Evolutionary conservation across 2,888 invertebrate genomes (phyloP), one percentile per base, ranked within the genome.

Genomic region (Spisula subtruncata): DNA sequence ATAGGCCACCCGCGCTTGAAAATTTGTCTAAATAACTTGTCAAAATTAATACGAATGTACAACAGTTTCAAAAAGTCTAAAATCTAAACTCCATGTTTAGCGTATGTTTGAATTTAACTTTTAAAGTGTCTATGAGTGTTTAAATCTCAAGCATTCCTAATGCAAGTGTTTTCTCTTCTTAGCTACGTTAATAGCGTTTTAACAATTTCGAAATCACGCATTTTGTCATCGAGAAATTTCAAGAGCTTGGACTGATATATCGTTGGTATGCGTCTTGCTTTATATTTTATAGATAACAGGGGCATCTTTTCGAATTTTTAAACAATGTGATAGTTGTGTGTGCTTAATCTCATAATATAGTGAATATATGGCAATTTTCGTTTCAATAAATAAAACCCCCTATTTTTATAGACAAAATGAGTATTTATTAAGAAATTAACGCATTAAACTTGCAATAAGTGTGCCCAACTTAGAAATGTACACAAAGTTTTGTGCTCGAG

Each of bases 31-130:
- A 66, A 66, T 66, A 66, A n/a, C 60, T 66, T 66, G 60, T 66
- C 60, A 66, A 66, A 66, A 66, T 66, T 25, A 66, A 66, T 66
- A 66, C n/a, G n/a, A n/a, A n/a, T n/a, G n/a, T n/a, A n/a, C 60
- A 25, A 25, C n/a, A 25, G 5, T n/a, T 25, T 66, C n/a, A n/a
- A 25, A 25, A 66, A 56, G 20, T 18, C 8, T 25, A 66, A 66
- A 56, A 56, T 18, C 8, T 25, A 66, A 66, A 66, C 60, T 66
- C n/a, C 60, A 12, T 25, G 25, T 66, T 66, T 5, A 66, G 25
- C 20, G 60, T 25, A 66, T 25, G 60, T 25, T 41, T 25, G 60
- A 66, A 66, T 66, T 66, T n/a, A 66, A 25, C 25, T 66, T 66
- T n/a, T n/a, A 66, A 25, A 25, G 60, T 25, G 60, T 66, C 25